A percentile compares a stretch with the other conserved stretches of the same genome.
Conservation (phyloP, 2,888 invertebrate species). For the Rosalia funebris region DNA sequence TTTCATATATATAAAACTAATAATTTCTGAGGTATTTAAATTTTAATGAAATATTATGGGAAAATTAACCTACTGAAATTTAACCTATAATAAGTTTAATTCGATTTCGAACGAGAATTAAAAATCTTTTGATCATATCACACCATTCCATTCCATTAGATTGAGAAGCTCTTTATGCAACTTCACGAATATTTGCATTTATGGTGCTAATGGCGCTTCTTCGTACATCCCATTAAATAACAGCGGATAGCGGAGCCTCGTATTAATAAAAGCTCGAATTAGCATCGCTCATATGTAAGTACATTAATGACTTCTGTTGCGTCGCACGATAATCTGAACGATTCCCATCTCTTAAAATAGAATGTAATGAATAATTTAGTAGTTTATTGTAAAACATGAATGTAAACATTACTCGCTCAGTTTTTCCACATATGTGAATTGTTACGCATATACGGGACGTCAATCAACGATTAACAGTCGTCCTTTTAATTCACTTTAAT, state of each 20-base stretch:
- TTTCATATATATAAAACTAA: no score
- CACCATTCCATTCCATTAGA: no score
- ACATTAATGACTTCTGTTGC: conserved; percentile 12
- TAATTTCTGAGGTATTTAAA: no score
- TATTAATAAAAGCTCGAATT: conserved; percentile 12
- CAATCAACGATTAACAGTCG: conserved; percentile 9
- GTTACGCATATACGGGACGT: conserved; percentile 11
- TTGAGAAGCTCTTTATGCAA: no score
- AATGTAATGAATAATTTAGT: conserved; percentile 20
- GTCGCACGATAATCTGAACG: background rate
- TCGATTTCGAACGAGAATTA: no score
- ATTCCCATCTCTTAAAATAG: conserved; percentile 16
- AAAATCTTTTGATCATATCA: no score
- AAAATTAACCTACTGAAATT: no score
- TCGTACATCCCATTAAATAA: no score
- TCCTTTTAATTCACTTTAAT: conserved; percentile 12
- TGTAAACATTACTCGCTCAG: conserved; percentile 15
- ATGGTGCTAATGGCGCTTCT: background rate
- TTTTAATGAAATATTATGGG: no score
- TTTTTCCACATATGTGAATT: conserved; percentile 12
- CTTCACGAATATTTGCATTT: no score
- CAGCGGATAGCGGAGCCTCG: no score
- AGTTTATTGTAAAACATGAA: conserved; percentile 22
- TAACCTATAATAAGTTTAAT: no score
- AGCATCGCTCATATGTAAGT: conserved; percentile 9